Evolutionary conservation across 2,888 invertebrate genomes (phyloP), one percentile per base, ranked within the genome.

Genomic region (Caprella mutica): DNA sequence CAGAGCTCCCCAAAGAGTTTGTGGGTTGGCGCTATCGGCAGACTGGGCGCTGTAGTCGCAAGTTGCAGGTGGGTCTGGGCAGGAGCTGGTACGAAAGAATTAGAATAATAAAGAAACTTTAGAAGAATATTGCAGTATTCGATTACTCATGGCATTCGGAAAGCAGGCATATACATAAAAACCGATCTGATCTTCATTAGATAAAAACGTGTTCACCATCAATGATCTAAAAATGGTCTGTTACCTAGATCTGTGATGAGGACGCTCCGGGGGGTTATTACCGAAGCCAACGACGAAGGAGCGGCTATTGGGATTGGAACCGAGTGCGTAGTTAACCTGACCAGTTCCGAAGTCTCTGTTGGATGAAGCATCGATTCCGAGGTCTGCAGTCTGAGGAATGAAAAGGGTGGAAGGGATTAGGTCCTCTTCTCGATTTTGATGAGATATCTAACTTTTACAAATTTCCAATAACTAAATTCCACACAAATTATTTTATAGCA

Each of bases 261-360:
- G 77, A 59, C 76, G 74, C 56, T 68, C 71, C 0, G 79, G 79
- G 46, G 76, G 76, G 67, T 78, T 75, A 38, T 69, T 63, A 14
- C 79, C 79, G 68, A 75, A 79, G 2, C 79, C 79, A 8, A 78
- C 75, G 0, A 80, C 75, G 67, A 70, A 80, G 67, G 78, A 78
- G 46, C 75, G 72, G 5, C 78, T 79, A 61, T 70, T 69, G 44
- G 76, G 74, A 61, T 70, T 69, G 44, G 76, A 74, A 5, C 79
- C 78, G 19, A 80, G 70, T 68, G 78, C 77, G 67, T 79, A 79
- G 65, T 76, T 70, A 52, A 79, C 76, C 69, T 80, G 80, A 65
- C 74, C 68, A 61, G 71, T 72, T 21, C 78, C 78, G 67, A 79
- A 77, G 50, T 73, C 66, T 12, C 75, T 69, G 68, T 77, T 78